Evolutionary conservation across 2,888 invertebrate genomes (phyloP).

Genomic region (Folsomia candida): DNA sequence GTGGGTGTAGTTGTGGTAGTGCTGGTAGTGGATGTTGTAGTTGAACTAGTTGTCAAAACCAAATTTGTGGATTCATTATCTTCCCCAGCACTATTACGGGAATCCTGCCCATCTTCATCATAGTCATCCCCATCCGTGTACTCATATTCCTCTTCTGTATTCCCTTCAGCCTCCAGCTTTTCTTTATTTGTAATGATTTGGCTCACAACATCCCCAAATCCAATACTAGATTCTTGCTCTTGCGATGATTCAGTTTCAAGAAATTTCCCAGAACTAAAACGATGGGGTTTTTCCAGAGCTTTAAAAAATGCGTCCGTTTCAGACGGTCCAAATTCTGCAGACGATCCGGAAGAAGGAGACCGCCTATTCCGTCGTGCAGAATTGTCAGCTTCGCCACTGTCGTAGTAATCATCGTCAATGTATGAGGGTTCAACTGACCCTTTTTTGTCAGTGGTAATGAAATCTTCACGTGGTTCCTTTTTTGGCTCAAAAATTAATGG

Average conservation of each 20-base stretch:
- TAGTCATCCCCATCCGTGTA: conserved; percentile 34
- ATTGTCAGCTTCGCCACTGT: neutral
- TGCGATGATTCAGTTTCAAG: neutral
- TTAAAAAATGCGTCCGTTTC: neutral
- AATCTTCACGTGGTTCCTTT: neutral
- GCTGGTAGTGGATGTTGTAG: conserved; percentile 6
- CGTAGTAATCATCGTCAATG: neutral
- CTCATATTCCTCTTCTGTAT: conserved; percentile 29
- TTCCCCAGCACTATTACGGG: conserved; percentile 32
- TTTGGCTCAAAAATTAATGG: conserved; percentile 18
- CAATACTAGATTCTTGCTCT: conserved; percentile 28
- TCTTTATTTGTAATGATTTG: conserved; percentile 12
- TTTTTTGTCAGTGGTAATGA: neutral
- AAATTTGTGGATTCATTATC: conserved; percentile 23
- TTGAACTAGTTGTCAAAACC: neutral
- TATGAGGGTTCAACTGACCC: neutral
- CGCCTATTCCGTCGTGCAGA: neutral
- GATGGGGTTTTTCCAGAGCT: neutral
- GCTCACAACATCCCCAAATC: conserved; percentile 30
- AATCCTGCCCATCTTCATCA: conserved; percentile 26
- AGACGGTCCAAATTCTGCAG: neutral
- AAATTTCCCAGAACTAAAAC: neutral
- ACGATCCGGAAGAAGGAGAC: too few species aligned
- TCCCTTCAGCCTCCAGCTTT: conserved; percentile 27
- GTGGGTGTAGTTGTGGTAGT: conserved; percentile 28